Conservation (phyloP, 2,888 invertebrate genomes). For the Xestobium rufovillosum region DNA sequence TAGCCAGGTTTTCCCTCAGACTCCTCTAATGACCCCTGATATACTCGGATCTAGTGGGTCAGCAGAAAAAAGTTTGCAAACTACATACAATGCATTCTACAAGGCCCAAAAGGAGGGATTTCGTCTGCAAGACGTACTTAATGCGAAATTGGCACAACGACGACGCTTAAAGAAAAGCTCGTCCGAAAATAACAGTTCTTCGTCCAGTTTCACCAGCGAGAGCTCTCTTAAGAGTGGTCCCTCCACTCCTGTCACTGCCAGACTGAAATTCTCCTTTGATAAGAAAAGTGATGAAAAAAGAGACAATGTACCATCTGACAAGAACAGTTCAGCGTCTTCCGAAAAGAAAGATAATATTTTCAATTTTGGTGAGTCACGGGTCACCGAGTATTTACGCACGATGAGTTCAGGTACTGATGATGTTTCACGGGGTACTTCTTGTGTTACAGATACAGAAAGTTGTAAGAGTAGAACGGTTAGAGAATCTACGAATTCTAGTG, state of each 20-base stretch:
- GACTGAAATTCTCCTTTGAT: conserved; percentile 28
- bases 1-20: conserved; percentile 42
- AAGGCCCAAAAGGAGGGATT: conserved; percentile 66
- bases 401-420: conserved; percentile 34
- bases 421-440: conserved; percentile 11
- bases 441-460: conserved; percentile 24
- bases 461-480: conserved; percentile 21
- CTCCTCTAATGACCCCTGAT: conserved; percentile 56
- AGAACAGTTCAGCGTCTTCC: conserved; percentile 10
- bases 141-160: conserved; percentile 62
- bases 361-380: conserved; percentile 44
- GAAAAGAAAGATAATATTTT: conserved; percentile 38
- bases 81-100: conserved; percentile 61
- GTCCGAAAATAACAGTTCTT: conserved; percentile 40
- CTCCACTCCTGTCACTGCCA: conserved; percentile 26
- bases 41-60: conserved; percentile 45
- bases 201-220: conserved; percentile 42
- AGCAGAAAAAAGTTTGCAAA: conserved; percentile 50
- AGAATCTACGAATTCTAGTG: conserved; percentile 34
- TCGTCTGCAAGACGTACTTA: conserved; percentile 61
- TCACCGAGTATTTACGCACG: conserved; percentile 46
- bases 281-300: conserved; percentile 31
- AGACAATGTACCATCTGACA: too few relatives aligned
- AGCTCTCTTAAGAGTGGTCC: conserved; percentile 36
- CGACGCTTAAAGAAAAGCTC: conserved; percentile 54